Evolutionary conservation across 2,113 vertebrate species (phyloP).

Genomic region (Xiphorhynchus elegans): DNA sequence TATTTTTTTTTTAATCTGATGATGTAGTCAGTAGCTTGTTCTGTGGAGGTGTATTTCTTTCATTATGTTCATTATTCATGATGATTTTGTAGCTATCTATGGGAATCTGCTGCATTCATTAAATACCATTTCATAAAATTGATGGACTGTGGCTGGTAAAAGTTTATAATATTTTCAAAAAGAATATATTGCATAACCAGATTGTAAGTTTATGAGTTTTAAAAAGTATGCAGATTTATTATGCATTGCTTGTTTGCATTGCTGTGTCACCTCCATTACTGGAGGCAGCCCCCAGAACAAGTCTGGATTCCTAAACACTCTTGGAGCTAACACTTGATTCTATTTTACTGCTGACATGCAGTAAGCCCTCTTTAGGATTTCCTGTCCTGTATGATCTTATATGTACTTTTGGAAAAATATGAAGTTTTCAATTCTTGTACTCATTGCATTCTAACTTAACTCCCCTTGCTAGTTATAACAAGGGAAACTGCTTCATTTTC

Average conservation of each 20-base stretch:
- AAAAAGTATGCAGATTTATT: conserved; percentile 3
- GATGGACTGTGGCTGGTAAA: conserved; percentile 43
- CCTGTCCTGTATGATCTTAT: neutral
- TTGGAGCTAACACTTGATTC: neutral
- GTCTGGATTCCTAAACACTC: neutral
- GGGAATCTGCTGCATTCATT: conserved; percentile 67
- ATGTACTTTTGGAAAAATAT: neutral
- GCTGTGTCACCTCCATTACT: neutral
- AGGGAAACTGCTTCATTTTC: neutral
- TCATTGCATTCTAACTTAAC: neutral
- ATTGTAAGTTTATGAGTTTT: conserved; percentile 24
- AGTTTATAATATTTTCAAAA: conserved; percentile 42
- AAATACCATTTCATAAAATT: conserved; percentile 59
- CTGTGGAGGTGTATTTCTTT: conserved; percentile 58
- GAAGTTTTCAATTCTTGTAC: neutral
- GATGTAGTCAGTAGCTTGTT: conserved; percentile 36
- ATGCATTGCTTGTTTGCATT: neutral
- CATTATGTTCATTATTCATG: conserved; percentile 46
- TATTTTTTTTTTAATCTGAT: neutral
- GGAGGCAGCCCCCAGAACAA: neutral
- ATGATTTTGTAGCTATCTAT: conserved; percentile 36
- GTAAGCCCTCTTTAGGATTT: neutral
- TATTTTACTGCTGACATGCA: neutral
- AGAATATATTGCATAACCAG: conserved; percentile 8
- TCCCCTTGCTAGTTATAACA: neutral